Evolutionary conservation across 2,113 vertebrate genomes (phyloP), one percentile per base, ranked within the genome.

Genomic region (Atlantisia rogersi): DNA sequence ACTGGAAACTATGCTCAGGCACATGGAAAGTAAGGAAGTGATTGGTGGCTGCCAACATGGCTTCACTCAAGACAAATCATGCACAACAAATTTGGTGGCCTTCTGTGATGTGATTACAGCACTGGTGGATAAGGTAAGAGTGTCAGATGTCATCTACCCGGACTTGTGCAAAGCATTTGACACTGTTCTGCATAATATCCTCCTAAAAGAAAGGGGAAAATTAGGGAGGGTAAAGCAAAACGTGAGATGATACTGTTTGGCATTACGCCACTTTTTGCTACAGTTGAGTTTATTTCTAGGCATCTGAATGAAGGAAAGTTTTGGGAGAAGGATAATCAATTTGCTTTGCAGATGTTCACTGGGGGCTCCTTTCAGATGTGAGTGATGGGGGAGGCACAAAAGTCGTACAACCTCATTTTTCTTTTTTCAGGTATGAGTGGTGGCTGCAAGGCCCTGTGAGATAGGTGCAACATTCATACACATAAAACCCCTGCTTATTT

Each of bases 221-320:
- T 16, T 21, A 21, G 4, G 26, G 28, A 82, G 14, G 22, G 10
- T 60, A 15, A 79, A 80, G 10, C 6, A 65, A 77, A 58, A 12
- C 2, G 8, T 0, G 0, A 37, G 18, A 8, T 55, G 12, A 56
- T 48, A 6, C 8, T 21, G 11, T 4, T 25, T 32, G 60, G 29
- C 5, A 0, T 70, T 53, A 39, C 9, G 3, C 15, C 0, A 3
- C 12, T 22, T 65, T 16, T 39, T 60, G n/a, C 15, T 46, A 32
- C 8, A 11, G 5, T 46, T 0, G 5, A 32, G 6, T 71, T 81
- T 90, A 29, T 65, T 70, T 60, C 25, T 42, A 52, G 55, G 4
- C 13, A n/a, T 60, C 35, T 64, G 69, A 35, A 75, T 53, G 35
- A 64, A 84, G 1, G 2, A 46, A 50, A 5, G 3, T 50, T 73